Percentiles rank a stretch among this genome's conserved stretches.
Evolutionary conservation across 2,888 invertebrate genomes (phyloP).

Genomic region (Tetranychus truncatus): DNA sequence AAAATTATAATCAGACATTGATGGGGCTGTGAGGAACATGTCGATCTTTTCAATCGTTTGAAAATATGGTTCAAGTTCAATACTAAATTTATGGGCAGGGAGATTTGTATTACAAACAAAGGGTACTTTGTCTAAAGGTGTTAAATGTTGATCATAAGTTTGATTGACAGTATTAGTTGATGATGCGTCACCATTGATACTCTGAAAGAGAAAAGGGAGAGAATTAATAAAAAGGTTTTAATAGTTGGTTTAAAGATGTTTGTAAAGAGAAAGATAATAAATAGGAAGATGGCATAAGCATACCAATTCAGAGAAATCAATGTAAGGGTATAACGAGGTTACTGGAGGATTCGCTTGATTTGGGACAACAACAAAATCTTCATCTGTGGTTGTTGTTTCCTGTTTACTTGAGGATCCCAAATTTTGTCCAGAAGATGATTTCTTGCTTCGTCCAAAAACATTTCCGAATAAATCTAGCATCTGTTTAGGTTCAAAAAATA

Average conservation of each 20-base stretch:
- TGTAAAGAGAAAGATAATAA: too few species aligned
- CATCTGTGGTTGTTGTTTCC: background rate
- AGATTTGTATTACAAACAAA: background rate
- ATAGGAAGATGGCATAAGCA: background rate
- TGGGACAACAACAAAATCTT: background rate
- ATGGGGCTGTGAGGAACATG: constrained; percentile 4
- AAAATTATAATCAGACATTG: constrained; percentile 15
- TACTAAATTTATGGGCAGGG: background rate
- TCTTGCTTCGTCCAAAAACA: background rate
- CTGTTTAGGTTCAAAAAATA: background rate
- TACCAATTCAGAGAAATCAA: background rate
- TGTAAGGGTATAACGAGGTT: background rate
- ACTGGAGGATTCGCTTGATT: background rate
- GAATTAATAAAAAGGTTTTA: too few species aligned
- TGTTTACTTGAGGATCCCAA: background rate
- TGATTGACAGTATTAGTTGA: background rate
- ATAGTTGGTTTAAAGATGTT: too few species aligned
- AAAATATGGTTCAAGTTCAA: background rate
- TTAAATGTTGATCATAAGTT: background rate
- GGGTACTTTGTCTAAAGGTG: background rate
- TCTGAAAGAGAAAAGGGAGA: background rate
- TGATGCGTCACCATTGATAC: background rate
- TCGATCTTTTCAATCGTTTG: constrained; percentile 13
- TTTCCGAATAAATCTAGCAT: background rate
- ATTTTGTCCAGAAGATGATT: background rate